Base-by-base conservation (phyloP, 1,140 invertebrate genomes). In the Heliconius congener region DNA sequence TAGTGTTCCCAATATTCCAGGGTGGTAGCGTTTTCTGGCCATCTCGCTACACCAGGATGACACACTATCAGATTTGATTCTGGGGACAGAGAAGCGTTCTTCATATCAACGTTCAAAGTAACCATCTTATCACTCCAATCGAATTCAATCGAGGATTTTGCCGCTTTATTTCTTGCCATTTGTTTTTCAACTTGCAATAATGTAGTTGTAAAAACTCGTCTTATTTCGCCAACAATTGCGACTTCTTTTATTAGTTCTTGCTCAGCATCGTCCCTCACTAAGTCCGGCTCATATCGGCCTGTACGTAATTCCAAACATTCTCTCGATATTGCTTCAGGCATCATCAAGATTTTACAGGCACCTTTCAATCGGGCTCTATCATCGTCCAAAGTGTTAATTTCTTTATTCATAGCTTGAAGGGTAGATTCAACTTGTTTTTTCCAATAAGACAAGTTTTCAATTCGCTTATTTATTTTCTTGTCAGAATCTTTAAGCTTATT, bases 81-180 rank as follows among this genome's bases (percentile, higher is more conserved):
- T 73, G 96, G 96, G 4, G 95, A 95, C 18, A 97, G 83, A 1
- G 94, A 93, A 16, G 96, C 83, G 85, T 96, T 97, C 3, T 93
- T 84, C 2, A 95, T 94, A 78, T 98, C 98, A 19, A 97, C 96
- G 84, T 97, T 96, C 85, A 97, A 96, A 11, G 97, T 95, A 82
- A 97, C 95, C 84, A 96, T 96, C 95, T 98, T 99, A 88, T 98
- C 97, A 82, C 97, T 98, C 97, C 98, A 98, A 88, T 98, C 98
- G 79, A 96, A 96, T 93, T 98, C 98, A 37, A 98, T 92, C 16
- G 96, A 95, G 42, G 96, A 93, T 88, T 98, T 98, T 0, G 96
- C 96, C n/a, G 97, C 96, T 85, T 96, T 97, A 85, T 98, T 96
- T 83, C 96, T 96, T 13, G 93, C 93, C 83, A 98, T 96, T 91